Base-by-base conservation (phyloP, 2,113 vertebrate genomes). In the Vicugna pacos region DNA sequence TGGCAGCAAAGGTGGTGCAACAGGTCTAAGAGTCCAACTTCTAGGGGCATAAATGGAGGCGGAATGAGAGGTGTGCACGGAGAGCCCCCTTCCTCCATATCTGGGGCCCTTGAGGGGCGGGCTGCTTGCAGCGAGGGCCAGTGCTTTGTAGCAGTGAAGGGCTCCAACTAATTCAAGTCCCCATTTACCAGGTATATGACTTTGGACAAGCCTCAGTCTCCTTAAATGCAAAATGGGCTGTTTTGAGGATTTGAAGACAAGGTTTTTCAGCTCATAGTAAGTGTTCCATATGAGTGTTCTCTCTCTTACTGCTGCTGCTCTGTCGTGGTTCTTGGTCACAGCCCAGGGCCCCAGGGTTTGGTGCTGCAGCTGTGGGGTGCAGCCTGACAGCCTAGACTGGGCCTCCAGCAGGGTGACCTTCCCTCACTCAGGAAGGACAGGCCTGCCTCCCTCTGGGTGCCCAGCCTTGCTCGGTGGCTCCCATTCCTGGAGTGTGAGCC, bases 251-350 rank as follows among this genome's bases (percentile, higher is more conserved):
- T 87, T 28, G 8, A 3, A 42, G 72, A 14, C 62, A 0, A 1
- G 19, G 42, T 22, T 42, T 26, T 54, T 64, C 0, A 28, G 6
- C 38, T 75, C 2, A 1, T 8, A 35, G 28, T 6, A 11, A 60
- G 69, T 13, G 12, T 58, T 14, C 1, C 1, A 1, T 30, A 11
- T 4, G n/a, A 10, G 20, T 22, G 17, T 11, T 54, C 11, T 0
- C 72, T 30, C 26, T 42, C 46, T 46, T 19, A 38, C 89, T 30
- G 24, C 22, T 14, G 52, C 50, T 46, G 79, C 56, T 11, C 8
- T 46, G 4, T 46, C 77, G 0, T 28, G 16, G 15, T 42, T 46
- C 2, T 20, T 42, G 93, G 72, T 22, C 42, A 26, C 50, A 32
- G 38, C 70, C 76, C 38, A 9, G 48, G 22, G 76, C 20, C 17